Conservation (phyloP, 2,888 invertebrate genomes). For the Diachrysia chrysitis region DNA sequence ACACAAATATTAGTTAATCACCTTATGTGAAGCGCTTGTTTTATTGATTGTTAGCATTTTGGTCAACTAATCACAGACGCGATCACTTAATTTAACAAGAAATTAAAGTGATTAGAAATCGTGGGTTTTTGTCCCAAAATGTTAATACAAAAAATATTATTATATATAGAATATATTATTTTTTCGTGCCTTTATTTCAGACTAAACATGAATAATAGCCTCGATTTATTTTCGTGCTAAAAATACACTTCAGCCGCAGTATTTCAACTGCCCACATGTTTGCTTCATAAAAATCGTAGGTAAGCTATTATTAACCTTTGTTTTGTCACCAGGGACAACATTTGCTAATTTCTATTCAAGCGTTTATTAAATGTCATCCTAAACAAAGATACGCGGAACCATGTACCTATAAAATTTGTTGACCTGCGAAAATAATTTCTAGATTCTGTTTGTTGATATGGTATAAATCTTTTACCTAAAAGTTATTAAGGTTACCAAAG, state of each 20-base stretch:
- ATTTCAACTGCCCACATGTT: constrained; percentile 32
- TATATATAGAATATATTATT: not conserved
- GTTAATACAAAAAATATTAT: too few species aligned
- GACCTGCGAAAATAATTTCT: constrained; percentile 25
- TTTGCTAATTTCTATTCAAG: constrained; percentile 42
- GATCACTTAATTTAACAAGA: too few species aligned
- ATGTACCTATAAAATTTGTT: constrained; percentile 44
- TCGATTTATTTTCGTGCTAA: not conserved
- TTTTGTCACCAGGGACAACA: constrained; percentile 39
- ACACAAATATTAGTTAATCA: too few species aligned
- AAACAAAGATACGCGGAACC: constrained; percentile 55
- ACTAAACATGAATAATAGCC: not conserved
- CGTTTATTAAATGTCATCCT: constrained; percentile 57
- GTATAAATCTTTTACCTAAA: constrained; percentile 18
- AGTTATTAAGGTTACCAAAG: constrained; percentile 17
- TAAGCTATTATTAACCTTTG: constrained; percentile 33
- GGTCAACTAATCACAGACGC: too few species aligned
- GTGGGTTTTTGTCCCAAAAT: too few species aligned
- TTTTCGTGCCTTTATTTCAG: too few species aligned
- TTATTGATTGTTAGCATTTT: too few species aligned
- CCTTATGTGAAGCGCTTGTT: too few species aligned
- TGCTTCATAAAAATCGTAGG: constrained; percentile 31
- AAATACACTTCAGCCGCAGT: constrained; percentile 1
- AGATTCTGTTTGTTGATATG: constrained; percentile 1
- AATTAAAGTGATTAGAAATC: too few species aligned